Conservation (phyloP, 1,140 invertebrate species). For the Drosophila pruinosa region DNA sequence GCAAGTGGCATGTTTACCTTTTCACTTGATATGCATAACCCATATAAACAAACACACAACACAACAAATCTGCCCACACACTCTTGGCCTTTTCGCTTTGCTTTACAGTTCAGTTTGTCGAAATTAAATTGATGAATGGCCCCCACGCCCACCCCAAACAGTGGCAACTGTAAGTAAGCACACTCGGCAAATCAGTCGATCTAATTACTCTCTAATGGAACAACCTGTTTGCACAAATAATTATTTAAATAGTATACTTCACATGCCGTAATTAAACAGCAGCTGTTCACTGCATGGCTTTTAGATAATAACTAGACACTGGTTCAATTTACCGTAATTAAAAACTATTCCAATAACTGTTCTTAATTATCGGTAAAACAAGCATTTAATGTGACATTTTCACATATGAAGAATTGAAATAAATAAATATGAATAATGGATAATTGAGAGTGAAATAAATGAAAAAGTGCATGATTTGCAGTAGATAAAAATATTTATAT, state of each 20-base stretch:
- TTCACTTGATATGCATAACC: slow-evolving; percentile 72
- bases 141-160: neutral
- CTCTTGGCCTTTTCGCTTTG: slow-evolving; percentile 12
- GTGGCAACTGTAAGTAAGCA: slow-evolving; percentile 1
- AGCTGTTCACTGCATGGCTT: neutral
- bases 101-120: slow-evolving; percentile 28
- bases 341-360: neutral
- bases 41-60: slow-evolving; percentile 56
- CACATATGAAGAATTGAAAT: too few species aligned
- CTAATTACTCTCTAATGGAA: neutral
- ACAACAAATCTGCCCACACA: slow-evolving; percentile 11
- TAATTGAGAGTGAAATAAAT: too few species aligned
- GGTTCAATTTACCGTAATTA: neutral
- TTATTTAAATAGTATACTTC: neutral
- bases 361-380: neutral
- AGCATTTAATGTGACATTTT: neutral
- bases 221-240: neutral
- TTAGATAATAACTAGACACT: neutral
- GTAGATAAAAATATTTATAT: too few species aligned
- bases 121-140: slow-evolving; percentile 32
- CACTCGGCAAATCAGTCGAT: neutral
- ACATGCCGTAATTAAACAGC: neutral
- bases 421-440: too few species aligned
- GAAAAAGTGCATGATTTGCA: too few species aligned
- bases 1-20: slow-evolving; percentile 61